Percentiles rank a stretch among this genome's conserved stretches.
Evolutionary conservation across 53 echinoderm and acorn worm genomes (phyloP).

Genomic region (Stichopus horrens): DNA sequence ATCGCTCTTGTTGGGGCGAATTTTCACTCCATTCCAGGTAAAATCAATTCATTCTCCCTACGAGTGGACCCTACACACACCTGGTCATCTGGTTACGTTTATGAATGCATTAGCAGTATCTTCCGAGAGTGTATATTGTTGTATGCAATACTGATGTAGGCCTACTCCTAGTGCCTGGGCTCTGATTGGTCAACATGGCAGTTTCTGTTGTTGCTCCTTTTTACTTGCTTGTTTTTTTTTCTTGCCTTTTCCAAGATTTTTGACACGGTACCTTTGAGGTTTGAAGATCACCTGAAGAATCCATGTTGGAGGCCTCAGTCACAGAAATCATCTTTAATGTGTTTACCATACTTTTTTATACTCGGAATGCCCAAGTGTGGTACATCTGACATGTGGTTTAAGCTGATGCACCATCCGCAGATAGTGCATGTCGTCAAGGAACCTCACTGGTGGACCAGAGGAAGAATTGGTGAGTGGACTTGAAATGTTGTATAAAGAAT

Average conservation of each 20-base stretch:
- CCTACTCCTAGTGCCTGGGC: too few species aligned
- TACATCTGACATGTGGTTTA: slow-evolving; percentile 54
- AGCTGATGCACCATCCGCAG: slow-evolving; percentile 45
- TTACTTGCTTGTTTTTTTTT: not conserved
- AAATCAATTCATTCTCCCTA: too few species aligned
- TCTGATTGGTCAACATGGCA: too few species aligned
- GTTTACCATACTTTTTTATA: slow-evolving; percentile 62
- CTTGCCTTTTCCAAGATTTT: slow-evolving; percentile 45
- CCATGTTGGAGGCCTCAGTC: slow-evolving; percentile 53
- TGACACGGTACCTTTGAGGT: slow-evolving; percentile 48
- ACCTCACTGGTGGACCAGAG: slow-evolving; percentile 68
- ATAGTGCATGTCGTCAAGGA: slow-evolving; percentile 44
- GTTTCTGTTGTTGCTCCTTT: too few species aligned
- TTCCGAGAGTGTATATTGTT: too few species aligned
- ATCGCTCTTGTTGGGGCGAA: too few species aligned
- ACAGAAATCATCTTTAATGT: not conserved
- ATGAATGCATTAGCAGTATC: too few species aligned
- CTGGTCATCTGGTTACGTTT: too few species aligned
- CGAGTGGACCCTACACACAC: too few species aligned
- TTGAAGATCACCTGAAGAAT: slow-evolving; percentile 42
- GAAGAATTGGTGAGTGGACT: slow-evolving; percentile 18
- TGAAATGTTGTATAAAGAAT: too few species aligned
- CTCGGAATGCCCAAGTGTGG: slow-evolving; percentile 66
- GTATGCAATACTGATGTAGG: too few species aligned
- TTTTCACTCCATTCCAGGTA: too few species aligned